phyloP scores from a whole-genome alignment of 2,797 vertebrate genomes.

The Aerospiza tachiro region DNA sequence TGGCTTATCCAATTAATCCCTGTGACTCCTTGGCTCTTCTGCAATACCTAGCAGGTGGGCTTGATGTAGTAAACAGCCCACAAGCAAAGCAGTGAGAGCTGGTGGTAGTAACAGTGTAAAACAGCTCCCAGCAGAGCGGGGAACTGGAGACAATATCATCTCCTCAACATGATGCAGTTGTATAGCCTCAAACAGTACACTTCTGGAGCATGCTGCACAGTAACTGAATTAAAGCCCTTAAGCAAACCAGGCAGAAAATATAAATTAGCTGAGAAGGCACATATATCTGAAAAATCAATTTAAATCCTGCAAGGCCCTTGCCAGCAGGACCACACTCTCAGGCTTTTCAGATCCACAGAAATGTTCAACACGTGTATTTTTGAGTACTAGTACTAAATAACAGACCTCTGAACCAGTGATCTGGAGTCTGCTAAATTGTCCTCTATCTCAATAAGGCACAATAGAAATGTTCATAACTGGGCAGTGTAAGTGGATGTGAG shows the following conservation, averaged over 20 bases:
- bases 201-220: not conserved
- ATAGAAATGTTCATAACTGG: not conserved
- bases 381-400: not conserved
- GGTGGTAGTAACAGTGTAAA: not conserved
- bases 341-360: not conserved
- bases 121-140: slow-evolving; percentile 5
- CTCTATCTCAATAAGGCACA: not conserved
- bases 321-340: not conserved
- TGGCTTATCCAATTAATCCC: not conserved
- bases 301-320: not conserved
- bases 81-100: not conserved
- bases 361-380: not conserved
- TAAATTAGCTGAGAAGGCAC: slow-evolving; percentile 30
- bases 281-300: slow-evolving; percentile 39
- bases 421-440: not conserved
- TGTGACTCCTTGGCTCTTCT: not conserved
- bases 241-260: slow-evolving; percentile 39
- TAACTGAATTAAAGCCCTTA: slow-evolving; percentile 14
- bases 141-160: not conserved
- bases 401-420: slow-evolving; percentile 1
- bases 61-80: not conserved
- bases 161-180: not conserved
- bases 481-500: not conserved
- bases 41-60: not conserved
- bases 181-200: not conserved